phyloP scores from a whole-genome alignment of 2,113 vertebrate genomes.

The Eurypyga helias region DNA sequence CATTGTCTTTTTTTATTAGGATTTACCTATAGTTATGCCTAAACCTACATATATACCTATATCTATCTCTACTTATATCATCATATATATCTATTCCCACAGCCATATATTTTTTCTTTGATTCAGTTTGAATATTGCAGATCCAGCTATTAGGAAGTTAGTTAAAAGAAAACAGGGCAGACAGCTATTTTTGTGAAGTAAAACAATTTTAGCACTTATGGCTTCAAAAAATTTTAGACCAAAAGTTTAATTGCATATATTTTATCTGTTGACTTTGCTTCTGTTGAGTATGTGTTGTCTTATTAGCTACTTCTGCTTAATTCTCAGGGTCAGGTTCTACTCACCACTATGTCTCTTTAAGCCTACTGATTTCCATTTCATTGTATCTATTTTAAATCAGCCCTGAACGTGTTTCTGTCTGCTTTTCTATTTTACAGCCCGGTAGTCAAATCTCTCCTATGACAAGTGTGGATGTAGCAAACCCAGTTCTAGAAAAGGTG shows the following conservation, averaged over 20 bases:
- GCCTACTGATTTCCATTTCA: neutral
- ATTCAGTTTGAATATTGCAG: neutral
- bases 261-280: neutral
- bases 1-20: neutral
- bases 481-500: neutral
- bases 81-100: neutral
- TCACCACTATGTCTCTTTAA: neutral
- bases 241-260: neutral
- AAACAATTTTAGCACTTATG: too few relatives aligned
- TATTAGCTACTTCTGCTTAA: neutral
- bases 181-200: neutral
- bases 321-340: neutral
- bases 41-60: neutral
- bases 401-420: neutral
- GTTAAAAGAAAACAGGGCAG: neutral
- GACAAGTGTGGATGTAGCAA: neutral
- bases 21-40: neutral
- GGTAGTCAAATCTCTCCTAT: neutral
- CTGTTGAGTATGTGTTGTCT: neutral
- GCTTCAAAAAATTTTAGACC: neutral
- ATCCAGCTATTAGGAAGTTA: neutral
- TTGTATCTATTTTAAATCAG: neutral
- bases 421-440: neutral
- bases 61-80: neutral
- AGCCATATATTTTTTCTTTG: neutral